Evolutionary conservation across 2,888 invertebrate species (phyloP).

Genomic region (Nipponacmea schrenckii): DNA sequence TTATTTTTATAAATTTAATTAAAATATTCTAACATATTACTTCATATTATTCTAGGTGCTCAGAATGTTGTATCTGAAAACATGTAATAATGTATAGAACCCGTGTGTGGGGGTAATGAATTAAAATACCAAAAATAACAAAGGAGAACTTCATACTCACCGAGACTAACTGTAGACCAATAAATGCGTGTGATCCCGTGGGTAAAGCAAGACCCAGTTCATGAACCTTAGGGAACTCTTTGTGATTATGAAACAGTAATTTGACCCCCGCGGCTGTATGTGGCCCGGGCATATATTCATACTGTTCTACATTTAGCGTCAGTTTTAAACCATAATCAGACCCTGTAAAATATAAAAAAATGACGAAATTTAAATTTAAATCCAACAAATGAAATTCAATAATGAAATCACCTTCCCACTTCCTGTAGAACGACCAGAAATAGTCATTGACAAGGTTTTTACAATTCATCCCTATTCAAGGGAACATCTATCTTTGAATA

Average conservation of each 20-base stretch:
- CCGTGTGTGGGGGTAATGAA: no score
- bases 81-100: no score
- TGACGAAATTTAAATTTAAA: background rate
- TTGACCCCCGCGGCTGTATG: conserved; percentile 43
- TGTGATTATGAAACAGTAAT: conserved; percentile 39
- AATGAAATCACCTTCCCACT: background rate
- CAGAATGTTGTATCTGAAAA: no score
- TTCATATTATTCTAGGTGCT: no score
- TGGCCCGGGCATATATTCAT: conserved; percentile 46
- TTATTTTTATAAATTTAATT: no score
- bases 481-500: no score
- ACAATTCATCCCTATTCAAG: no score
- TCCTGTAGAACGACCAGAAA: background rate
- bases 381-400: background rate
- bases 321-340: conserved; percentile 40
- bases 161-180: conserved; percentile 37
- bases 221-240: conserved; percentile 40
- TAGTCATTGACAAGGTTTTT: no score
- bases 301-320: conserved; percentile 46
- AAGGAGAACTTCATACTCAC: conserved; percentile 22
- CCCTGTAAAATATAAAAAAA: conserved; percentile 26
- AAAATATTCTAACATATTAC: no score
- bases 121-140: no score
- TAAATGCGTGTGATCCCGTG: conserved; percentile 39
- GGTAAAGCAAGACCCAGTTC: conserved; percentile 44